A percentile compares a stretch with the other conserved stretches of the same genome.
Evolutionary conservation across 1,140 invertebrate genomes (phyloP).

Genomic region (Solenopsis fugax): DNA sequence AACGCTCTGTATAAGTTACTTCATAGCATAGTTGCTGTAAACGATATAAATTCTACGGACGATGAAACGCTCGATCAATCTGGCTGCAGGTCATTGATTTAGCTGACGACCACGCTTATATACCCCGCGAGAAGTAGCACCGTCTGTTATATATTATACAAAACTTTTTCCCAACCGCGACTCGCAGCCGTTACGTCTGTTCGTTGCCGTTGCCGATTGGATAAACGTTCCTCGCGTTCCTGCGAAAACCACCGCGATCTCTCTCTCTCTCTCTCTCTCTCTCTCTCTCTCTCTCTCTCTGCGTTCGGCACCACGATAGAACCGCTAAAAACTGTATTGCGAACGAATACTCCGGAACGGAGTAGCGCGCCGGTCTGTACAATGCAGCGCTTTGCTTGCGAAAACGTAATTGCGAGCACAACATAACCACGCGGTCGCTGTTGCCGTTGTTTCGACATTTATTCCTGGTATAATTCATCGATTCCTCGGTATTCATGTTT

Average conservation of each 20-base stretch:
- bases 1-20: background rate
- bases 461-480: background rate
- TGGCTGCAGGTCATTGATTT: slow-evolving; percentile 74
- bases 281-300: background rate
- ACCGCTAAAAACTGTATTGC: slow-evolving; percentile 17
- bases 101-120: slow-evolving; percentile 59
- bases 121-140: slow-evolving; percentile 49
- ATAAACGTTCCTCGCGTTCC: slow-evolving; percentile 33
- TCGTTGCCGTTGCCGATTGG: slow-evolving; percentile 26
- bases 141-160: slow-evolving; percentile 73
- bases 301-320: background rate
- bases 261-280: slow-evolving; percentile 15
- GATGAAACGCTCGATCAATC: slow-evolving; percentile 72
- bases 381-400: slow-evolving; percentile 41
- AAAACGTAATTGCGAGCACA: slow-evolving; percentile 45
- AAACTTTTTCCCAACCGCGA: slow-evolving; percentile 61
- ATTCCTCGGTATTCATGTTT: slow-evolving; percentile 6
- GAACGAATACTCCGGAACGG: slow-evolving; percentile 6
- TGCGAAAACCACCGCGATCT: slow-evolving; percentile 16
- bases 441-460: slow-evolving; percentile 27
- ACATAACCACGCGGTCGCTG: background rate
- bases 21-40: slow-evolving; percentile 46
- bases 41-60: slow-evolving; percentile 67
- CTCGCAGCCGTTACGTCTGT: slow-evolving; percentile 18
- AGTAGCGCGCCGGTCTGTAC: background rate